These are phyloP conservation scores for Lampropteryx suffumata DNA, from an alignment of 2,888 invertebrate species.

Conservation along the genomic window DNA sequence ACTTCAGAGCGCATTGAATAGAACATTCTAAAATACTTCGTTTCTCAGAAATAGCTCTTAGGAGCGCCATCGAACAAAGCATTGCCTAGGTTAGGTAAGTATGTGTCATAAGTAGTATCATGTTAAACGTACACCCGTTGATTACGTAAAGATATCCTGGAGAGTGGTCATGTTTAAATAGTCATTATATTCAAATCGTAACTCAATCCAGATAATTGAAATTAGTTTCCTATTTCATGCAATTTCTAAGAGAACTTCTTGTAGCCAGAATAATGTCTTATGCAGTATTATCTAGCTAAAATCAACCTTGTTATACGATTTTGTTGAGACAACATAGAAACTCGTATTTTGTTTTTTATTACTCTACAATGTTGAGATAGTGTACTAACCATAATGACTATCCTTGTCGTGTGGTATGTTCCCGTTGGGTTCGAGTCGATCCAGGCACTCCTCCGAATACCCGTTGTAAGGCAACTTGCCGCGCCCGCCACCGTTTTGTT, in stretches of 20 bases:
- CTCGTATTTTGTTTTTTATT: neutral
- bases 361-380: too few relatives aligned
- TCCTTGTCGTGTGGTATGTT: slow-evolving; percentile 95
- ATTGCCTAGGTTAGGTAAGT: slow-evolving; percentile 10
- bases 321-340: neutral
- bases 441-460: slow-evolving; percentile 96
- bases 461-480: slow-evolving; percentile 95
- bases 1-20: slow-evolving; percentile 11
- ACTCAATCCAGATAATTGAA: too few relatives aligned
- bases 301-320: too few relatives aligned
- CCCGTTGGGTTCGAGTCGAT: slow-evolving; percentile 95
- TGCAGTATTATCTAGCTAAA: too few relatives aligned
- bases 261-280: too few relatives aligned
- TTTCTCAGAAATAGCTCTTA: slow-evolving; percentile 5
- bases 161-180: neutral
- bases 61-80: slow-evolving; percentile 8
- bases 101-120: slow-evolving; percentile 8
- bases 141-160: slow-evolving; percentile 13
- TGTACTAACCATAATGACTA: slow-evolving; percentile 80
- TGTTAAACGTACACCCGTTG: slow-evolving; percentile 1
- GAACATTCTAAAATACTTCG: slow-evolving; percentile 6
- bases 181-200: too few relatives aligned
- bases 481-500: slow-evolving; percentile 84
- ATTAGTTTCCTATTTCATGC: too few relatives aligned
- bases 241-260: too few relatives aligned